Evolutionary conservation across 2,797 vertebrate species (phyloP).

Genomic region (Halcyon badia): DNA sequence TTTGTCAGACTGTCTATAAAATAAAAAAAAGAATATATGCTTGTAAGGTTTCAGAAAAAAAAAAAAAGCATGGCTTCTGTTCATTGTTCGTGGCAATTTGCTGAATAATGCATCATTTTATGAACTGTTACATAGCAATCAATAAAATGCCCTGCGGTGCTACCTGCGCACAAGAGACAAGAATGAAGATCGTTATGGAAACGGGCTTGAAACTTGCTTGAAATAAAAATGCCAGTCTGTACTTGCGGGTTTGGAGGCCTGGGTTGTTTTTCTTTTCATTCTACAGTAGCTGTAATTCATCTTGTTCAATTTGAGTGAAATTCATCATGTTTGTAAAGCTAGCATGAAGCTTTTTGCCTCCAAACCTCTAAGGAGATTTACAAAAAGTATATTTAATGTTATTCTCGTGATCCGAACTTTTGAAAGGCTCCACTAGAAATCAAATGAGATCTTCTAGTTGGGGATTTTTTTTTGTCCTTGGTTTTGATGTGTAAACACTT

Average conservation of each 20-base stretch:
- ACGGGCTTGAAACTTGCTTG: constrained; percentile 27
- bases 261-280: constrained; percentile 34
- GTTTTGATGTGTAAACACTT: not conserved
- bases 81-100: constrained; percentile 49
- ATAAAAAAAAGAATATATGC: not conserved
- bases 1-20: not conserved
- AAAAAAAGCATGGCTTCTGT: not conserved
- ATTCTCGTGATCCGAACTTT: not conserved
- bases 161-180: not conserved
- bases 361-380: not conserved
- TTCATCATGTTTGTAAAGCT: not conserved
- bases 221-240: constrained; percentile 25
- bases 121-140: constrained; percentile 55
- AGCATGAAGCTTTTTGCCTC: not conserved
- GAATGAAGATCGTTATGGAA: constrained; percentile 48
- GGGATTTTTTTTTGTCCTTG: not conserved
- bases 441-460: not conserved
- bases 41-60: not conserved
- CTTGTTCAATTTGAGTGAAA: constrained; percentile 13
- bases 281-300: constrained; percentile 22
- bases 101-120: constrained; percentile 68
- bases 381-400: not conserved
- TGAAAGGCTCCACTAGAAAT: not conserved
- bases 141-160: not conserved
- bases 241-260: not conserved